Percentiles rank a stretch among this genome's conserved stretches.
Conservation (phyloP, 2,797 vertebrate genomes). For the Micromesistius poutassou region DNA sequence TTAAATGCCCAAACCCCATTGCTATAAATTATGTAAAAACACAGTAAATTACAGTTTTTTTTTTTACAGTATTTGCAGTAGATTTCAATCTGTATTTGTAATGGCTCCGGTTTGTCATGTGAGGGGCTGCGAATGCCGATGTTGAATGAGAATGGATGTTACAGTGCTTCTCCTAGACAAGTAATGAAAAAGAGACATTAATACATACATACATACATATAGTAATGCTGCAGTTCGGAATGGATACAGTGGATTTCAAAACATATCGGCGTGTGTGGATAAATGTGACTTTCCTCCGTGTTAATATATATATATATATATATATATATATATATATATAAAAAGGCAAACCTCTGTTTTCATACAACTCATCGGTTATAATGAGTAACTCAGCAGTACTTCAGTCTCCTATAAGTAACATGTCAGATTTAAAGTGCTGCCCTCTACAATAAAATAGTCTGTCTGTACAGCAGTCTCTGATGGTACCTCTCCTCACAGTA, state of each 20-base stretch:
- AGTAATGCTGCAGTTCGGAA: background rate
- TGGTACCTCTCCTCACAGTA: constrained; percentile 18
- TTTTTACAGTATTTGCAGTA: background rate
- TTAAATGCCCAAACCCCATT: background rate
- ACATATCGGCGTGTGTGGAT: background rate
- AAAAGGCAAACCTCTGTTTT: no score
- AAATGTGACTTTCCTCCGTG: background rate
- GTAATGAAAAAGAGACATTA: background rate
- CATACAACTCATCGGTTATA: background rate
- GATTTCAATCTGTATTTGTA: background rate
- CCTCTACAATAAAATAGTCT: constrained; percentile 19
- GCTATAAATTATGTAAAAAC: background rate
- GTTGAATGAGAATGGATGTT: background rate
- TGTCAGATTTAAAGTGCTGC: constrained; percentile 60
- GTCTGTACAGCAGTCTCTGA: constrained; percentile 59
- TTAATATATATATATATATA: background rate
- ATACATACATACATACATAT: background rate
- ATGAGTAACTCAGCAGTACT: constrained; percentile 50
- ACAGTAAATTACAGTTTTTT: background rate
- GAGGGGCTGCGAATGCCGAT: background rate
- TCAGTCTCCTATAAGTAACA: constrained; percentile 50
- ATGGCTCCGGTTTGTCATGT: background rate
- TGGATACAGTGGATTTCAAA: background rate
- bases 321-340: background rate
- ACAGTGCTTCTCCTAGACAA: background rate